phyloP scores from a whole-genome alignment of 2,113 vertebrate genomes.

The Pipra filicauda region DNA sequence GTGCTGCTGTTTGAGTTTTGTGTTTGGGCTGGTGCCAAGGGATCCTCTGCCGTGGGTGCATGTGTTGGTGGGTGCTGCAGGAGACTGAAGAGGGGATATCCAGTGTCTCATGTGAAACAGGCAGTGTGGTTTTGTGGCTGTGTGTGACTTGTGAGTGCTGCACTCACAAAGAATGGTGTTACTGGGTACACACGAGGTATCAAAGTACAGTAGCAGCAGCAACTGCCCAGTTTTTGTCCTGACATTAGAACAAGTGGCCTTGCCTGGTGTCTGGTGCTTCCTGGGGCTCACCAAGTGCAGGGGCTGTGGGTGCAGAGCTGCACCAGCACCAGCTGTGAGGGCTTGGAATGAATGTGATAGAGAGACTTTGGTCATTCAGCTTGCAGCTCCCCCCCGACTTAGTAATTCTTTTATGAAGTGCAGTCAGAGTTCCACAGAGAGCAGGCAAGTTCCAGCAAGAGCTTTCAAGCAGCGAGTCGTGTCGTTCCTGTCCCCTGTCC shows the following conservation, averaged over 20 bases:
- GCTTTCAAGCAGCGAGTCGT: neutral
- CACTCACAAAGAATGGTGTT: neutral
- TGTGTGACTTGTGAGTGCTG: neutral
- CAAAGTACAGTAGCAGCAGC: neutral
- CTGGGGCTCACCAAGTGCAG: neutral
- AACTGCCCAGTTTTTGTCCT: neutral
- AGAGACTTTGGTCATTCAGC: slow-evolving; percentile 48
- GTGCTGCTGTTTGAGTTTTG: neutral
- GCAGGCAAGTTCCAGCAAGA: slow-evolving; percentile 61
- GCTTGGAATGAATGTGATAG: neutral
- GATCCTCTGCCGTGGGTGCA: neutral
- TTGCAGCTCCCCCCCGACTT: slow-evolving; percentile 59
- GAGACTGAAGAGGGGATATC: neutral
- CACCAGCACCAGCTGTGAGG: neutral
- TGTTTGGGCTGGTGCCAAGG: neutral
- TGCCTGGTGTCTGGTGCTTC: neutral
- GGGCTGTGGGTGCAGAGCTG: neutral
- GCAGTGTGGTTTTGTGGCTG: neutral
- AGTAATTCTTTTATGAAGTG: slow-evolving; percentile 49
- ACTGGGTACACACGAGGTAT: too few relatives aligned
- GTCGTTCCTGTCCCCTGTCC: neutral
- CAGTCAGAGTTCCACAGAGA: slow-evolving; percentile 49
- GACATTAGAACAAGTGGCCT: neutral
- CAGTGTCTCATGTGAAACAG: neutral
- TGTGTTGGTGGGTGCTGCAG: neutral